Base-by-base conservation (phyloP, 2,888 invertebrate species). In the Chaitophorus viminalis region DNA sequence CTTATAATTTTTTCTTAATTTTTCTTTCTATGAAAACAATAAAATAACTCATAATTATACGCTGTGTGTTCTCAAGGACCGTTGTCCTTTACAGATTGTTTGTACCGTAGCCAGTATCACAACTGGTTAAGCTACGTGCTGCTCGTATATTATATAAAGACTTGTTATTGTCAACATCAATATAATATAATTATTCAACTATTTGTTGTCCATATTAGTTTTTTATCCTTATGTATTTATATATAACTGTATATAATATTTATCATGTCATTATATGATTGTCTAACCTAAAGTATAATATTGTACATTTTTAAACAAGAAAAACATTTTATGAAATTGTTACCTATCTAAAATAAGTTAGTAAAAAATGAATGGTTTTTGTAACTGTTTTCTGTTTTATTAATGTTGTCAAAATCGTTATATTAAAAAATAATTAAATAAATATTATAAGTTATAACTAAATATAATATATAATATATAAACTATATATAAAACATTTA, bases 401-500 rank as follows among this genome's bases (percentile, higher is more conserved):
- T 76, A 65, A 84, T 76, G 31, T 76, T 84, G 84, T 84, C 76
- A 84, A 83, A 84, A 65, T 84, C 76, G 76, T 84, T 84, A 84
- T 76, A 39, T 14, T 29, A 76, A 60, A 74, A 29, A 36, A 82
- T 82, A 74, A 82, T 74, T 25, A 39, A 75, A 21, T 60, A 83
- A 60, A 60, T 65, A 65, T 65, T 65, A 65, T 83, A 29, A n/a
- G 46, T 65, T 65, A 65, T 83, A 29, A n/a, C 72, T 54, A 74
- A 75, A 83, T 74, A 76, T 74, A 74, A 25, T 36, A 39, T 82
- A 68, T 65, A 36, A 79, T 82, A 72, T 46, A 76, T 39, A 68
- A 68, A 68, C 14, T 2, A 46, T 46, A 46, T 14, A 46, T 46
- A 46, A 46, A 46, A 46, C 14, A 46, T 46, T 46, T 82, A 75